Conservation (phyloP, 1,140 invertebrate species). For the Plectus sambesii region DNA sequence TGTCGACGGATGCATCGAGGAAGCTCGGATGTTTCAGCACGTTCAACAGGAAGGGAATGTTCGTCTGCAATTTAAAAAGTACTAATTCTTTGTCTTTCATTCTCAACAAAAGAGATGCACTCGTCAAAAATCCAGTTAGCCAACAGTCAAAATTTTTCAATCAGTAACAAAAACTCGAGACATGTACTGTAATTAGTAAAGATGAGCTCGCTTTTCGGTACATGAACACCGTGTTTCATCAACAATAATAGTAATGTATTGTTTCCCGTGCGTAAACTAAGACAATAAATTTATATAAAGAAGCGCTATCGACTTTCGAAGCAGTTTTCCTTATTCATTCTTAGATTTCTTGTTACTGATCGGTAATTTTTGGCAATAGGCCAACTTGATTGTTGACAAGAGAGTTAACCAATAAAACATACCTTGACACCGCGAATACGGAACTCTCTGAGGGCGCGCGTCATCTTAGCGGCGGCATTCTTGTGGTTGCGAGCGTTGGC, state of each 20-base stretch:
- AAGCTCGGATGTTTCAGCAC: slow-evolving; percentile 94
- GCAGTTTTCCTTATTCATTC: too few relatives aligned
- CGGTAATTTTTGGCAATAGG: too few relatives aligned
- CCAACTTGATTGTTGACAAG: slow-evolving; percentile 6
- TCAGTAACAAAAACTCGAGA: too few relatives aligned
- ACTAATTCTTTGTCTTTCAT: slow-evolving; percentile 2
- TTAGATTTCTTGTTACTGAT: slow-evolving; percentile 65
- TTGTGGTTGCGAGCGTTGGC: slow-evolving; percentile 80
- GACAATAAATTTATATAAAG: background rate
- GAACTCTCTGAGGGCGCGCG: slow-evolving; percentile 84
- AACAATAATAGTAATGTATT: background rate
- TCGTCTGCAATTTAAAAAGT: slow-evolving; percentile 61
- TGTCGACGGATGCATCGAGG: slow-evolving; percentile 81
- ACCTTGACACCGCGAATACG: slow-evolving; percentile 91
- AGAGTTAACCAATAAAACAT: slow-evolving; percentile 17
- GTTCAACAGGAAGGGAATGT: slow-evolving; percentile 95
- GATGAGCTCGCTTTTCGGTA: too few relatives aligned
- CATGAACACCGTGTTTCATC: too few relatives aligned
- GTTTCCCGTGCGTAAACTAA: background rate
- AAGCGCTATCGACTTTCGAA: too few relatives aligned
- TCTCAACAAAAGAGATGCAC: background rate
- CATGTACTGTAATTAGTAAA: too few relatives aligned
- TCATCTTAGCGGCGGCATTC: slow-evolving; percentile 86
- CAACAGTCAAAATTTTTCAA: too few relatives aligned
- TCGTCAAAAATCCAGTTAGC: background rate